phyloP scores from a whole-genome alignment of 2,888 invertebrate genomes.

The Lasioglossum lativentre region DNA sequence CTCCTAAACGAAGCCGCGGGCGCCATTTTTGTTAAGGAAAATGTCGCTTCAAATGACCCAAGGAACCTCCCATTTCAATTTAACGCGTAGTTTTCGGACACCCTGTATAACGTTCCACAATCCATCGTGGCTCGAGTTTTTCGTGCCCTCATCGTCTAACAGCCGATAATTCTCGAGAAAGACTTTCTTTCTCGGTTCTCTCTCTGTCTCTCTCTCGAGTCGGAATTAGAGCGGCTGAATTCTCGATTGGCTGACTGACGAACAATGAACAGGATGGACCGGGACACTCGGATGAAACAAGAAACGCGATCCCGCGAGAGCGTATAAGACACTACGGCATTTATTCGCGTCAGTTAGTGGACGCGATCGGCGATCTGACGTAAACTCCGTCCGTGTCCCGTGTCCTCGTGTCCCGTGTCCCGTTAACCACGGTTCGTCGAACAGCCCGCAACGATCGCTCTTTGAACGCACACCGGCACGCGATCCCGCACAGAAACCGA shows the following conservation, averaged over 20 bases:
- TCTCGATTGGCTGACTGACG: neutral
- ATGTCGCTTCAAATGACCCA: no score
- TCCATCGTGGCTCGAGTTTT: neutral
- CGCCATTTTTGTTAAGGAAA: no score
- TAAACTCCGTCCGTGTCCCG: slow-evolving; percentile 48
- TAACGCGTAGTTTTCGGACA: no score
- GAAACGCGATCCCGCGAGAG: neutral
- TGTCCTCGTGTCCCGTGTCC: slow-evolving; percentile 45
- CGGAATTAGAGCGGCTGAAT: neutral
- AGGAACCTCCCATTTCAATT: no score
- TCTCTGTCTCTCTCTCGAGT: no score
- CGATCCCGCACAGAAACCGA: neutral
- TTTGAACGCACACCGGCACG: slow-evolving; percentile 37
- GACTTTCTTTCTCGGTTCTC: neutral
- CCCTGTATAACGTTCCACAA: neutral
- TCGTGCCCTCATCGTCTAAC: neutral
- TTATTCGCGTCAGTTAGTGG: slow-evolving; percentile 11
- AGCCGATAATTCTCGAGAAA: neutral
- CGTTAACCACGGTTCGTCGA: slow-evolving; percentile 50
- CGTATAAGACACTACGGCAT: neutral
- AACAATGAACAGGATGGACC: neutral
- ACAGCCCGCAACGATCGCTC: slow-evolving; percentile 38
- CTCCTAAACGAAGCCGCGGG: no score
- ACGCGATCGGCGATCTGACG: slow-evolving; percentile 42
- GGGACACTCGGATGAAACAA: neutral